Evolutionary conservation across 2,797 vertebrate genomes (phyloP), one percentile per base, ranked within the genome.

Genomic region (Anguilla anguilla): DNA sequence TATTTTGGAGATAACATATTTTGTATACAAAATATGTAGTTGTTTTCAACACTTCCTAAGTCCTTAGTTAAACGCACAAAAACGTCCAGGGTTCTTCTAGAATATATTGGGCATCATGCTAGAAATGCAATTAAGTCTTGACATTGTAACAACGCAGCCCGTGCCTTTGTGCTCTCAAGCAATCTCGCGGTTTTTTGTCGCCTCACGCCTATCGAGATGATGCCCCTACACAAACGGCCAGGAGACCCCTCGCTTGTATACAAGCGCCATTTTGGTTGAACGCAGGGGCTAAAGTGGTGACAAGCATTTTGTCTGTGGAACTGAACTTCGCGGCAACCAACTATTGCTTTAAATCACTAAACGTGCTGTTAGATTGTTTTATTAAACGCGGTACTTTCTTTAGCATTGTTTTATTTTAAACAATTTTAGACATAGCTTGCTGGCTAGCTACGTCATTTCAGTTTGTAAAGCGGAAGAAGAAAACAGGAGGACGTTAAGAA

Each of bases 241-340:
- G 74, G 88, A 84, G 79, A 86, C 88, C 88, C 88, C 85, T 64
- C 67, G 49, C 49, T 35, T 22, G 61, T 86, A 86, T 39, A 83
- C 10, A 49, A 74, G 77, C 88, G 88, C 88, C 88, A 88, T 88
- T 88, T 88, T 88, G 88, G 19, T 53, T 61, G 64, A 82, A 53
- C 85, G n/a, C 46, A 83, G 79, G 61, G 81, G 46, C n/a, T 28
- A 25, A 67, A 49, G 46, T 9, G 43, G 79, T 15, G 6, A 7
- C 4, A 2, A 82, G 46, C 17, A 10, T 35, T 53, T 61, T 74
- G 84, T 85, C 31, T 77, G 84, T 35, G 79, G 69, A 46, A 84
- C 25, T 49, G n/a, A 49, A 49, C 10, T 67, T 74, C 10, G 31
- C 4, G 22, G 9, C 35, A 39, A 55, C 17, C 25, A 74, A 25